These are phyloP conservation scores for Diarsia brunnea DNA, from an alignment of 2,888 invertebrate genomes.

Conservation along the genomic window DNA sequence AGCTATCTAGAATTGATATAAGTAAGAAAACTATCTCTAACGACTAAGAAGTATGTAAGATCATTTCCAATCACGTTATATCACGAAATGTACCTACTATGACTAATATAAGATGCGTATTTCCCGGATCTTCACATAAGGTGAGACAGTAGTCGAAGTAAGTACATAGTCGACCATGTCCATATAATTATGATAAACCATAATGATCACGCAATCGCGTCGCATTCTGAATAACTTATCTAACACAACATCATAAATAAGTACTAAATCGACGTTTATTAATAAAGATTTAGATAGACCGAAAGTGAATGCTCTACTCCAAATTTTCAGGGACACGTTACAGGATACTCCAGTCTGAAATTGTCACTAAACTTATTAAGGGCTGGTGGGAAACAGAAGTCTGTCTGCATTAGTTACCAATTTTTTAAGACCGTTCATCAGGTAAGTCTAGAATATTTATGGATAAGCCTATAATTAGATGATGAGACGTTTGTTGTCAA, in stretches of 20 bases:
- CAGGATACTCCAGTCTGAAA: no score
- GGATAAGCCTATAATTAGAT: no score
- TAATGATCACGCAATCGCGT: slow-evolving; percentile 26
- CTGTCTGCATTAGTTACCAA: no score
- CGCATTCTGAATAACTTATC: slow-evolving; percentile 14
- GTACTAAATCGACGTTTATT: not conserved
- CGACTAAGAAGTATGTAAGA: not conserved
- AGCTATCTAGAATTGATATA: not conserved
- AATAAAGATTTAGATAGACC: no score
- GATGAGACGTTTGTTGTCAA: no score
- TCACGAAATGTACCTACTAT: not conserved
- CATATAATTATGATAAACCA: slow-evolving; percentile 42
- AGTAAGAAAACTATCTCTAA: not conserved
- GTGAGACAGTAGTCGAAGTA: slow-evolving; percentile 18
- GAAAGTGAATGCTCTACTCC: no score
- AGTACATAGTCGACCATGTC: slow-evolving; percentile 21
- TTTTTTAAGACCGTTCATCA: no score
- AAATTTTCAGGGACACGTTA: no score
- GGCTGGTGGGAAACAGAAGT: no score
- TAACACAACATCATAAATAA: not conserved
- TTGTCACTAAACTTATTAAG: no score
- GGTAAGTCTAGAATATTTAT: no score
- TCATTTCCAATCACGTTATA: not conserved
- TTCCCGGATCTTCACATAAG: slow-evolving; percentile 17
- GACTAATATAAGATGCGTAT: slow-evolving; percentile 26